These are phyloP conservation scores for Netelia fuscicornis DNA, from an alignment of 2,888 invertebrate genomes.

Conservation along the genomic window DNA sequence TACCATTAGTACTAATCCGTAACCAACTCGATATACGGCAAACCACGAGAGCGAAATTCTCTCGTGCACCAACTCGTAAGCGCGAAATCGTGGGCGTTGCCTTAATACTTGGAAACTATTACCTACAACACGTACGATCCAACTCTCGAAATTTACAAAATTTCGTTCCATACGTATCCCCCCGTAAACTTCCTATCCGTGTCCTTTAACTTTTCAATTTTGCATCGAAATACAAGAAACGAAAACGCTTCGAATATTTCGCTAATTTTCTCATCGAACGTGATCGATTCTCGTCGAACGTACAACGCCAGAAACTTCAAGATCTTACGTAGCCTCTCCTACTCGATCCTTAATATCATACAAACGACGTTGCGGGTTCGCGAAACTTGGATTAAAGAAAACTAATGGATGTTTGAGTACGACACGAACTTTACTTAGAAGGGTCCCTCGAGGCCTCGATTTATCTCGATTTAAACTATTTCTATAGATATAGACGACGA, in stretches of 20 bases:
- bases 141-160: not conserved
- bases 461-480: conserved; percentile 56
- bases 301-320: not conserved
- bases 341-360: conserved; percentile 63
- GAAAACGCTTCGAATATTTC: not conserved
- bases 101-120: not conserved
- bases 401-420: conserved; percentile 68
- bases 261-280: not conserved
- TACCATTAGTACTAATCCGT: conserved; percentile 75
- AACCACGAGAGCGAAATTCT: conserved; percentile 17
- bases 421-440: conserved; percentile 52
- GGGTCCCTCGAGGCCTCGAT: conserved; percentile 42
- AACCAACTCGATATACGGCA: conserved; percentile 67
- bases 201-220: not conserved
- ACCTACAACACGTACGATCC: not conserved
- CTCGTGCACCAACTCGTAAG: conserved; percentile 19
- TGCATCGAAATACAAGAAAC: not conserved
- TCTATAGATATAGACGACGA: not conserved
- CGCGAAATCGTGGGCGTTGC: not conserved
- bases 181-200: too few species aligned
- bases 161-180: too few species aligned
- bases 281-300: too few species aligned
- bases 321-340: conserved; percentile 21
- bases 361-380: conserved; percentile 66
- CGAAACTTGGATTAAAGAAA: conserved; percentile 69